These are phyloP conservation scores for Dasyornis broadbenti DNA, from an alignment of 2,113 vertebrate genomes.

Conservation along the genomic window DNA sequence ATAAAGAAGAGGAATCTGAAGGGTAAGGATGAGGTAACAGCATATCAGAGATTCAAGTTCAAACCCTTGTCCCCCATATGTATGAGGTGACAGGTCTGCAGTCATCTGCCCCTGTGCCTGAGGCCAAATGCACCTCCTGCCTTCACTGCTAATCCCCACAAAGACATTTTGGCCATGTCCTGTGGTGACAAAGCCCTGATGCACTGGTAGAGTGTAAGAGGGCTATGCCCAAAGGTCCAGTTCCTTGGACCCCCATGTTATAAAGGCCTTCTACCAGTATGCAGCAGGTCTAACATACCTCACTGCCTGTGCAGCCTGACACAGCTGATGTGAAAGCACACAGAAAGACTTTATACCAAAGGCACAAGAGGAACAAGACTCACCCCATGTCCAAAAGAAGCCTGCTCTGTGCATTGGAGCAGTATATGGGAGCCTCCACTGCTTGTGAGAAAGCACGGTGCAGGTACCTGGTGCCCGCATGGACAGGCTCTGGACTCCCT, in stretches of 20 bases:
- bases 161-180: background rate
- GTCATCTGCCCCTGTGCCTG: background rate
- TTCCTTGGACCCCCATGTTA: background rate
- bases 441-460: background rate
- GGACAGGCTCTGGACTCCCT: background rate
- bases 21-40: background rate
- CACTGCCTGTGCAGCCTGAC: background rate
- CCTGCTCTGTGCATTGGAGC: background rate
- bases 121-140: background rate
- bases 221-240: background rate
- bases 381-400: fast-evolving
- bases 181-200: background rate
- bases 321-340: background rate
- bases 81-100: background rate
- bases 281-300: background rate
- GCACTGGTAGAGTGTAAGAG: background rate
- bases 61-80: background rate
- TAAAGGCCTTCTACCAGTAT: background rate
- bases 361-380: fast-evolving
- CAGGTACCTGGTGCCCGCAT: background rate
- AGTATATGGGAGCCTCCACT: background rate
- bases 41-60: background rate
- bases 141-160: background rate
- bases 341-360: background rate
- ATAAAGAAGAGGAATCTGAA: background rate